phyloP scores from a whole-genome alignment of 2,797 vertebrate species.

The Acomys russatus region DNA sequence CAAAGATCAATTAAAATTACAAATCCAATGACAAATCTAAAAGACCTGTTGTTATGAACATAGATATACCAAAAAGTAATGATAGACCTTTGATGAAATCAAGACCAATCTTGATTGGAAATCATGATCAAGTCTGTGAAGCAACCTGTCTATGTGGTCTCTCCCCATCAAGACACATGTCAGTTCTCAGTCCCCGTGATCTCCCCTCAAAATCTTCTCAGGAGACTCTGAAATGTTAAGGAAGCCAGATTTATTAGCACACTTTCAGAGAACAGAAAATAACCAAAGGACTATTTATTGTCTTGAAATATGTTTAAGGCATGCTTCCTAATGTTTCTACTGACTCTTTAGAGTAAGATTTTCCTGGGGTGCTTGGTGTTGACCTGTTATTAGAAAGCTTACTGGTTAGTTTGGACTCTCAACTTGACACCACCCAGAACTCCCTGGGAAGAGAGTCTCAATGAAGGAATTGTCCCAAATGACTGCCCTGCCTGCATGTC shows the following conservation, averaged over 20 bases:
- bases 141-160: not conserved
- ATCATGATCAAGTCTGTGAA: not conserved
- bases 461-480: not conserved
- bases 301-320: not conserved
- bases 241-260: not conserved
- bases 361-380: not conserved
- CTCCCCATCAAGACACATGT: no score
- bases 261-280: not conserved
- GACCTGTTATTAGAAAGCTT: not conserved
- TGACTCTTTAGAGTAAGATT: not conserved
- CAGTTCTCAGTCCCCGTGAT: not conserved
- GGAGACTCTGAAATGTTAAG: not conserved
- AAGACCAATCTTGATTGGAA: not conserved
- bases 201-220: not conserved
- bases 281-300: not conserved
- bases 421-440: not conserved
- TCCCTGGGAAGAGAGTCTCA: not conserved
- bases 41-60: not conserved
- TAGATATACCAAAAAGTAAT: not conserved
- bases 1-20: not conserved
- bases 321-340: not conserved
- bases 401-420: not conserved
- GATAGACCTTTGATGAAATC: not conserved
- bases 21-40: not conserved
- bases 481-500: not conserved